Evolutionary conservation across 2,888 invertebrate species (phyloP), one percentile per base, ranked within the genome.

Genomic region (Coenonympha glycerion): DNA sequence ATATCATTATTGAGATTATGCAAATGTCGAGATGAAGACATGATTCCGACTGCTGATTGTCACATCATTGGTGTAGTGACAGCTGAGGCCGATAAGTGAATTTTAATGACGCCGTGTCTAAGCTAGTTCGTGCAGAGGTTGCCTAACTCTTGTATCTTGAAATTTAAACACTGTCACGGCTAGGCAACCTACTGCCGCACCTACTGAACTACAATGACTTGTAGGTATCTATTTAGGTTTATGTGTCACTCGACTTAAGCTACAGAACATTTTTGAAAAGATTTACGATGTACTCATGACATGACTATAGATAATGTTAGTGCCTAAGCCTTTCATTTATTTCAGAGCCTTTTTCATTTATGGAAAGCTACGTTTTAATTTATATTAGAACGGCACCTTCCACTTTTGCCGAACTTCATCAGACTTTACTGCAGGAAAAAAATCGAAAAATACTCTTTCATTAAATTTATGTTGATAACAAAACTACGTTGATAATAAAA

Each of bases 51-150:
- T 30, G 30, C 21, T 42, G 42, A 42, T 42, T 31, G 42, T 21
- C 42, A 31, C 19, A 19, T 30, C 30, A 42, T 42, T 19, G 15
- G 11, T 24, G 34, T 24, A 45, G 24, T 45, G 45, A 45, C 34
- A 24, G 24, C 33, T 45, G 9, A 34, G 45, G 18, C 24, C 45
- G 33, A 24, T 45, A 30, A 45, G 24, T 22, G 45, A 45, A 45
- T 45, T 48, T 33, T 40, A 41, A 42, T 26, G 26, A 42, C 8
- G 13, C 26, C 15, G 36, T 26, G 40, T 36, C 34, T 26, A 18
- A 42, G 42, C 42, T 28, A 21, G 49, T 49, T 49, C 41, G 40
- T 49, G 31, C 34, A 36, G 42, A 28, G 15, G 31, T 48, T 41
- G 18, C 36, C 46, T 36, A 37, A 47, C 47, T 47, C 19, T 15